Evolutionary conservation across 2,797 vertebrate species (phyloP), one percentile per base, ranked within the genome.

Genomic region (Aselliscus stoliczkanus): DNA sequence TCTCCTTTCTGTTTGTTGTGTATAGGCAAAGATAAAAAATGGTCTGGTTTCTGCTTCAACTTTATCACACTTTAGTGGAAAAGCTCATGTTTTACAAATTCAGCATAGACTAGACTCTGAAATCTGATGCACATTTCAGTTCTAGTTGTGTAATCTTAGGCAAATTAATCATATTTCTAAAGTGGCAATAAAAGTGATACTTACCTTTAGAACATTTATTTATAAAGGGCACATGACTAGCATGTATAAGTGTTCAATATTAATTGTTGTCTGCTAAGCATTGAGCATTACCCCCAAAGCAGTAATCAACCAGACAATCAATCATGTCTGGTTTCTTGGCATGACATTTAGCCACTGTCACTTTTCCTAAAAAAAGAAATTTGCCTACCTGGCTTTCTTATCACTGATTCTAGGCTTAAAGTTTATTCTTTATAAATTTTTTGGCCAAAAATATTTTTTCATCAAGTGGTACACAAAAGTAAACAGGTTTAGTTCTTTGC

Each of bases 361-460:
- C 58, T 93, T 96, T 72, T 21, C 54, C 44, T 52, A 34, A 58
- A 60, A 67, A 60, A 44, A 58, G 73, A 60, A 79, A 52, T 76
- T 39, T 73, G 20, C 44, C 21, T 84, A 50, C 54, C 31, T 80
- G 18, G 10, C 50, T 82, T 86, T 90, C 11, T 83, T 89, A n/a
- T 60, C 29, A 44, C 4, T 65, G 62, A 65, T 70, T 88, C 27
- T 94, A 85, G 67, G 60, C 29, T 50, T 82, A 47, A 92, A 31
- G 37, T 95, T 95, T 93, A 83, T 58, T 90, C 23, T 87, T 8
- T 87, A 25, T 91, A 72, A 31, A 67, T 88, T 88, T 69, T 47
- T 92, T 79, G 80, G 52, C 29, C 67, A 64, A 42, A 72, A 56
- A 69, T 90, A 80, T 54, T 93, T 93, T 81, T 92, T 91, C 29